A percentile compares a stretch with the other conserved stretches of the same genome.
These are phyloP conservation scores for Nannoperca australis DNA, from an alignment of 2,797 vertebrate species.

Conservation along the genomic window DNA sequence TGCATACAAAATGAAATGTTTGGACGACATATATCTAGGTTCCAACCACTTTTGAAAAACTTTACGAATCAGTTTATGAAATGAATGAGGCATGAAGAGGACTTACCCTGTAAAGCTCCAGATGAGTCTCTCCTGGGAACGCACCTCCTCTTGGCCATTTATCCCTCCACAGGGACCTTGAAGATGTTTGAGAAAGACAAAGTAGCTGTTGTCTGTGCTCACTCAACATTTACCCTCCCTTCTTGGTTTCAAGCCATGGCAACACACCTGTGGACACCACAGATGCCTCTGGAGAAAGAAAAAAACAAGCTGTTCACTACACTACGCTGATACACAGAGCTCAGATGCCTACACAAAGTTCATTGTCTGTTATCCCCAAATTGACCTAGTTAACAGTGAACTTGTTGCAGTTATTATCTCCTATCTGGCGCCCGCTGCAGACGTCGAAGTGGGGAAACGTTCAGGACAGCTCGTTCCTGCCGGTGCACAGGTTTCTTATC, in stretches of 20 bases:
- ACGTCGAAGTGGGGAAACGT: slow-evolving; percentile 71
- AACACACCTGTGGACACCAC: slow-evolving; percentile 85
- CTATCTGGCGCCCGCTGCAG: slow-evolving; percentile 72
- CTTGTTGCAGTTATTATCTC: slow-evolving; percentile 77
- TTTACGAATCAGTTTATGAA: neutral
- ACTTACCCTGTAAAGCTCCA: slow-evolving; percentile 82
- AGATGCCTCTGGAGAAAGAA: slow-evolving; percentile 12
- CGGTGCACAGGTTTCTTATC: slow-evolving; percentile 84
- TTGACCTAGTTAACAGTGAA: slow-evolving; percentile 26
- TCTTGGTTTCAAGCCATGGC: slow-evolving; percentile 79
- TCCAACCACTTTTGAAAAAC: neutral
- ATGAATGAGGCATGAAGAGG: slow-evolving; percentile 25
- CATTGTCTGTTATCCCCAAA: slow-evolving; percentile 52
- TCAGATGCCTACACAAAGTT: slow-evolving; percentile 41
- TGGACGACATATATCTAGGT: neutral
- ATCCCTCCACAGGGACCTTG: slow-evolving; percentile 91
- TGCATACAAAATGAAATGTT: neutral
- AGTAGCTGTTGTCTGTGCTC: slow-evolving; percentile 86
- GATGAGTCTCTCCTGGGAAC: slow-evolving; percentile 63
- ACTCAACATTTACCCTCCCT: slow-evolving; percentile 80
- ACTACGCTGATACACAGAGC: slow-evolving; percentile 15
- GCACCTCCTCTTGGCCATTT: slow-evolving; percentile 85
- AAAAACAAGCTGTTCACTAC: neutral
- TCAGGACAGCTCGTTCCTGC: slow-evolving; percentile 85
- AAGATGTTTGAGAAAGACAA: slow-evolving; percentile 89